These are phyloP conservation scores for Neuroterus valhalla DNA, from an alignment of 1,140 invertebrate genomes.

Conservation along the genomic window DNA sequence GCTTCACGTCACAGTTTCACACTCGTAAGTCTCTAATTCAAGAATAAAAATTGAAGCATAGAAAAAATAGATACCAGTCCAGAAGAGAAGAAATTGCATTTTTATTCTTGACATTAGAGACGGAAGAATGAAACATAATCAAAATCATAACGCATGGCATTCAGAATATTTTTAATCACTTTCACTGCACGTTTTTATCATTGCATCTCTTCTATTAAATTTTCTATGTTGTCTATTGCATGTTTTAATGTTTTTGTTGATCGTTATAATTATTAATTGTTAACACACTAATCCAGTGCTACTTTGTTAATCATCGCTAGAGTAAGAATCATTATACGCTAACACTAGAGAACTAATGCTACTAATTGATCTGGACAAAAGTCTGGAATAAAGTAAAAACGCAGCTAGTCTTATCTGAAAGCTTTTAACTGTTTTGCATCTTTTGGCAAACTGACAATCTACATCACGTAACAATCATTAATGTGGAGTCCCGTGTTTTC, in stretches of 20 bases:
- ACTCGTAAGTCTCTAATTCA: neutral
- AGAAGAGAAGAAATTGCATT: neutral
- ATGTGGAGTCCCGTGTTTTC: constrained; percentile 68
- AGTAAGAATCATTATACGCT: constrained; percentile 9
- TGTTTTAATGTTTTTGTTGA: constrained; percentile 4
- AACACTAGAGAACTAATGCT: neutral
- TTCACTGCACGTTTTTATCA: neutral
- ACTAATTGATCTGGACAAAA: constrained; percentile 9
- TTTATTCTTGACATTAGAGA: neutral
- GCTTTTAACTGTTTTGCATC: constrained; percentile 7
- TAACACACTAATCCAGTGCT: constrained; percentile 6
- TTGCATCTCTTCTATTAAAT: constrained; percentile 12
- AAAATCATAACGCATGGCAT: constrained; percentile 6
- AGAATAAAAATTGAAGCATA: constrained; percentile 6
- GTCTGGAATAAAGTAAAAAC: constrained; percentile 4
- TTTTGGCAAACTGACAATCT: constrained; percentile 38
- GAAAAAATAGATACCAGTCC: neutral
- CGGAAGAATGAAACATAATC: neutral
- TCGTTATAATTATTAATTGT: constrained; percentile 12
- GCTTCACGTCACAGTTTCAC: neutral
- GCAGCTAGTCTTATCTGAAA: constrained; percentile 7
- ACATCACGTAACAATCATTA: constrained; percentile 58
- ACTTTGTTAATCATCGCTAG: constrained; percentile 5
- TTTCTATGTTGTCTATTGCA: constrained; percentile 27
- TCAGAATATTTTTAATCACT: neutral